phyloP scores from a whole-genome alignment of 2,888 invertebrate genomes.

The Matsumyia berberina region DNA sequence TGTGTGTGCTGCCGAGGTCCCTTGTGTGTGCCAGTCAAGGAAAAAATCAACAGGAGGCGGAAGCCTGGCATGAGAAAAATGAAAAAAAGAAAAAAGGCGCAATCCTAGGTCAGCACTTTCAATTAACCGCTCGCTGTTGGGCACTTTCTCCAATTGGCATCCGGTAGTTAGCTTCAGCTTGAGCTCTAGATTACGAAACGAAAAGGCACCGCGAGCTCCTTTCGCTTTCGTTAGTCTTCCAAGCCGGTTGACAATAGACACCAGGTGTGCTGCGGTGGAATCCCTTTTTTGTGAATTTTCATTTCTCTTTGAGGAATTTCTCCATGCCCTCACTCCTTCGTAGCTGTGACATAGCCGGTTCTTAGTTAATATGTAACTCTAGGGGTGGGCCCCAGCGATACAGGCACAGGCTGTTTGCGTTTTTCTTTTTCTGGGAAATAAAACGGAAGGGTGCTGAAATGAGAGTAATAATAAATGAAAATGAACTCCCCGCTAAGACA shows the following conservation, averaged over 20 bases:
- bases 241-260: conserved; percentile 54
- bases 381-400: conserved; percentile 34
- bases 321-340: neutral
- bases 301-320: conserved; percentile 54
- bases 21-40: conserved; percentile 45
- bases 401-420: conserved; percentile 1
- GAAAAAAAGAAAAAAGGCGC: conserved; percentile 12
- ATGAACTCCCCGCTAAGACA: conserved; percentile 78
- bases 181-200: conserved; percentile 24
- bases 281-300: conserved; percentile 51
- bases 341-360: conserved; percentile 34
- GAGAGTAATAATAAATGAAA: conserved; percentile 82
- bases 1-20: conserved; percentile 1
- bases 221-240: conserved; percentile 54
- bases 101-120: conserved; percentile 70
- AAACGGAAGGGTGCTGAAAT: conserved; percentile 81
- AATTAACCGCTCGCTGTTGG: conserved; percentile 55
- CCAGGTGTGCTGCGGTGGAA: conserved; percentile 59
- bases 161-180: conserved; percentile 34
- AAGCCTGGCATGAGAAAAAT: conserved; percentile 8
- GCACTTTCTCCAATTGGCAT: conserved; percentile 56
- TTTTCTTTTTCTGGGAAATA: conserved; percentile 42
- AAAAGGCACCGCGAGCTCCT: conserved; percentile 30
- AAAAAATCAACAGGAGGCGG: conserved; percentile 65
- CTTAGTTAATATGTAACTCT: conserved; percentile 51